A percentile compares a stretch with the other conserved stretches of the same genome.
Conservation (phyloP, 2,888 invertebrate genomes). For the Fragum sueziense region DNA sequence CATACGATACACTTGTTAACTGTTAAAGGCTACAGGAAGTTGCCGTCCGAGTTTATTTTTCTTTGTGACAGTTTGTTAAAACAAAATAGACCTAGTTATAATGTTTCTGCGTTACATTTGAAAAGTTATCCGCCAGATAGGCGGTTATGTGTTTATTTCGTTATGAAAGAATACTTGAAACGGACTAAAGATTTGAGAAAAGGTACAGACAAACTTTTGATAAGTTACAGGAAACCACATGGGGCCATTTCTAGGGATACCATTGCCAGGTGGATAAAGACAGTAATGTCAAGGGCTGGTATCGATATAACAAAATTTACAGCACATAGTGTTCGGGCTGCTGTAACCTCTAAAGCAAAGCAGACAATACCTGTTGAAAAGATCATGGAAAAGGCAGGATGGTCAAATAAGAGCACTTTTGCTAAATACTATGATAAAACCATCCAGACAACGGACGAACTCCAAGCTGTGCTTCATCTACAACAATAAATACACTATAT, state of each 20-base stretch:
- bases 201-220: slow-evolving; percentile 9
- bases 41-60: slow-evolving; percentile 5
- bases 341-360: slow-evolving; percentile 28
- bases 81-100: slow-evolving; percentile 18
- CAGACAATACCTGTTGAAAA: slow-evolving; percentile 5
- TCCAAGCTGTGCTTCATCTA: neutral
- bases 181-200: neutral
- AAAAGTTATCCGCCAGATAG: slow-evolving; percentile 17
- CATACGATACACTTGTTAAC: slow-evolving; percentile 14
- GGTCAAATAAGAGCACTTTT: slow-evolving; percentile 13
- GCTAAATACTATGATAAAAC: slow-evolving; percentile 14
- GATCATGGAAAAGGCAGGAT: slow-evolving; percentile 19
- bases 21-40: slow-evolving; percentile 22
- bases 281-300: slow-evolving; percentile 15
- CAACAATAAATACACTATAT: neutral
- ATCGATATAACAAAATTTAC: slow-evolving; percentile 26
- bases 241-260: neutral
- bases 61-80: slow-evolving; percentile 10
- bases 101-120: slow-evolving; percentile 8
- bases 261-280: slow-evolving; percentile 20
- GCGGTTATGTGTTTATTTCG: slow-evolving; percentile 21
- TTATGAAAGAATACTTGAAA: slow-evolving; percentile 6
- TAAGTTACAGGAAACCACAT: slow-evolving; percentile 31
- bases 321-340: slow-evolving; percentile 18
- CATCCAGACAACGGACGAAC: neutral